These are phyloP conservation scores for Abscondita cerata DNA, from an alignment of 2,888 invertebrate species.

Conservation along the genomic window DNA sequence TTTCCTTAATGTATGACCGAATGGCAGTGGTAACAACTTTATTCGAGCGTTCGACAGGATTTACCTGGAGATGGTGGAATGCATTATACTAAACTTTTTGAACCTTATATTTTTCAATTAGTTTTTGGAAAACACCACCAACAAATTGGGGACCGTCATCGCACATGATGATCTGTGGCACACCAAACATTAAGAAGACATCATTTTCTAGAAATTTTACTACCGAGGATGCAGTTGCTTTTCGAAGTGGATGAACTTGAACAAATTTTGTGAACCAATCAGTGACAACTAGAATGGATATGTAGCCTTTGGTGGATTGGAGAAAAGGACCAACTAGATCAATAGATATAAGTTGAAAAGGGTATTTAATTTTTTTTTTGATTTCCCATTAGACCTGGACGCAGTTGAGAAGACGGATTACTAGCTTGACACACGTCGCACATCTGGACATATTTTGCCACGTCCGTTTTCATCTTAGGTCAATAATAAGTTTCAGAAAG, in stretches of 20 bases:
- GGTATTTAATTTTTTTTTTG: too few species aligned
- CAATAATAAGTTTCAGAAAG: constrained; percentile 9
- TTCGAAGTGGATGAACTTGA: constrained; percentile 9
- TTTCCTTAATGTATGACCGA: constrained; percentile 37
- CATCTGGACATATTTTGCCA: not conserved
- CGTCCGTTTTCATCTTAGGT: constrained; percentile 6
- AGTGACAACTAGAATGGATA: constrained; percentile 17
- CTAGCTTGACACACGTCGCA: not conserved
- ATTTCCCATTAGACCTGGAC: constrained; percentile 12
- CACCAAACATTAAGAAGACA: too few species aligned
- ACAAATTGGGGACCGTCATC: too few species aligned
- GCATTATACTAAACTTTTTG: constrained; percentile 12
- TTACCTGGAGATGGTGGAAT: constrained; percentile 18
- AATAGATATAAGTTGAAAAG: constrained; percentile 27
- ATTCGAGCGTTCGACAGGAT: too few species aligned
- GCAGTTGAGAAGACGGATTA: not conserved
- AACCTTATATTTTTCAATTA: too few species aligned
- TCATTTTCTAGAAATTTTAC: too few species aligned
- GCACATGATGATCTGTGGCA: too few species aligned
- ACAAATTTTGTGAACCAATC: too few species aligned
- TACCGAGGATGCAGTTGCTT: too few species aligned
- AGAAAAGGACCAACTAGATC: constrained; percentile 28
- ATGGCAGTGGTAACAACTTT: constrained; percentile 36
- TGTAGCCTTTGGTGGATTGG: constrained; percentile 14
- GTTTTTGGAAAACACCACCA: too few species aligned